Base-by-base conservation (phyloP, 2,797 vertebrate genomes). In the Lycodopsis pacificus region DNA sequence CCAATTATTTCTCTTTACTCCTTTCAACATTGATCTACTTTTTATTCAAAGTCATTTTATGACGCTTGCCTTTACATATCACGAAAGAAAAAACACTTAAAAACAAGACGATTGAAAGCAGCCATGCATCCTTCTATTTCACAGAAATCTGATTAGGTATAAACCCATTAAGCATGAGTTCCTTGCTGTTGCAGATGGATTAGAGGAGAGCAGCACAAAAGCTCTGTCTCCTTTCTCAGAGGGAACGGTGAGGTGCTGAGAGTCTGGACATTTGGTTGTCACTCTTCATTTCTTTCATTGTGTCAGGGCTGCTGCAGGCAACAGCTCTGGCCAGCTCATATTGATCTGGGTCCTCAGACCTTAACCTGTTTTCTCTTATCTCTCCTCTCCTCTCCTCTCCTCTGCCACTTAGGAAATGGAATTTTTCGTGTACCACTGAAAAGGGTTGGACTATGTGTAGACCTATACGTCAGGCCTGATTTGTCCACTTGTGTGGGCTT, bases 271-370 rank as follows among this genome's bases (percentile, higher is more conserved):
- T 86, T 87, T 81, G 84, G 54, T 85, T 90, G 88, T 91, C 90
- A 88, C 71, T 84, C 87, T 88, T 91, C 77, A 88, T 93, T 92
- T 88, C 81, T 82, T 62, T 91, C 83, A 82, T 86, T 90, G 85
- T 90, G 88, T 83, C 66, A 56, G 3, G 77, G 63, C 53, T 80
- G 77, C 89, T 89, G 78, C 86, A 82, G 82, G 85, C 82, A 76
- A 59, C 80, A 79, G 70, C 83, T 89, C 79, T 59, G 83, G 76
- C 80, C 79, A 80, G 71, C 82, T 90, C 77, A 65, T 89, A 89
- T 89, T 82, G 86, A 92, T 92, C 86, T 59, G 32, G 64, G 66
- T 82, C 81, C 74, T 89, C 61, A 85, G 80, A 86, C 87, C 87
- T 86, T 71, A 81, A 88, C 87, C 80, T 81, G 76, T 79, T 70